phyloP scores from a whole-genome alignment of 1,140 invertebrate species.

The Pseudoatta argentina region DNA sequence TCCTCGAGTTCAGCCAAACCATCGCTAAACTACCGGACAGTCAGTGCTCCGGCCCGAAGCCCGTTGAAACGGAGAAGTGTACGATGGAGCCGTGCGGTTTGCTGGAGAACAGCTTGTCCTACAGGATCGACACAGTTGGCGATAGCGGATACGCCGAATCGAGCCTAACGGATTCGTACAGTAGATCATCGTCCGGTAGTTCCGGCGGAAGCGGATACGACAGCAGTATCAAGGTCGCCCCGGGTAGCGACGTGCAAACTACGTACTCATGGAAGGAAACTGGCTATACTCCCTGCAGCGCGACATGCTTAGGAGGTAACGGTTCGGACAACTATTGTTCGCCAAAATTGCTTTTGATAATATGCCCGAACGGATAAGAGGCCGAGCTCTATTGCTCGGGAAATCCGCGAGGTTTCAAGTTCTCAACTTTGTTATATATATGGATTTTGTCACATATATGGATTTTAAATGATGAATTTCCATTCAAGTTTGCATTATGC shows the following conservation, averaged over 20 bases:
- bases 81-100: conserved; percentile 90
- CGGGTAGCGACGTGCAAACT: conserved; percentile 87
- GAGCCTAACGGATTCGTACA: conserved; percentile 89
- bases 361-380: conserved; percentile 7
- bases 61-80: conserved; percentile 92
- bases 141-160: conserved; percentile 86
- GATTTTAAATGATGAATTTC: conserved; percentile 36
- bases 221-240: conserved; percentile 87
- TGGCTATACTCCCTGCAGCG: conserved; percentile 96
- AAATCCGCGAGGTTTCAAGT: neutral
- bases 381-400: neutral
- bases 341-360: conserved; percentile 41
- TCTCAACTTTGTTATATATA: neutral
- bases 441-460: conserved; percentile 19
- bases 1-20: conserved; percentile 95
- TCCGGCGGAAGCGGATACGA: conserved; percentile 77
- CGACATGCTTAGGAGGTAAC: conserved; percentile 96
- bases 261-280: conserved; percentile 94
- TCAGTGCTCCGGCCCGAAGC: conserved; percentile 95
- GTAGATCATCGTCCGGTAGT: conserved; percentile 77
- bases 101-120: conserved; percentile 82
- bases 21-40: conserved; percentile 94
- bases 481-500: neutral
- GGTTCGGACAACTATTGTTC: conserved; percentile 24
- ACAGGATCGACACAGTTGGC: conserved; percentile 84